Conservation (phyloP, 1,140 invertebrate genomes). For the Sycophaga agraensis region DNA sequence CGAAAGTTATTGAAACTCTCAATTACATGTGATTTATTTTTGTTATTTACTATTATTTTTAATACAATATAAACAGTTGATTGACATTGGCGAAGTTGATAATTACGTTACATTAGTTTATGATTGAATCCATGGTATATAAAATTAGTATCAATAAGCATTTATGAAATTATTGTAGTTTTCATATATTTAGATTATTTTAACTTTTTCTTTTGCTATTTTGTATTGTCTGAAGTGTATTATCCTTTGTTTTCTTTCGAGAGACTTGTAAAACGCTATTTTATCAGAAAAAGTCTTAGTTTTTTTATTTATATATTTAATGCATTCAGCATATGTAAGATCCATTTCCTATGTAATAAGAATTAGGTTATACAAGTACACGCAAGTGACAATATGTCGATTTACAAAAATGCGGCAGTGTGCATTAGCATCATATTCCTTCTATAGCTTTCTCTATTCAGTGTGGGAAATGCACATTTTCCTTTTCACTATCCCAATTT, state of each 20-base stretch:
- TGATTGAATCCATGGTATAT: background rate
- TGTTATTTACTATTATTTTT: too few relatives aligned
- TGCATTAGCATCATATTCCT: conserved; percentile 36
- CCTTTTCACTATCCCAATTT: too few relatives aligned
- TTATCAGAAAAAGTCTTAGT: conserved; percentile 1
- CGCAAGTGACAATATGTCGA: conserved; percentile 39
- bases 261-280: conserved; percentile 1
- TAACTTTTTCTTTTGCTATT: conserved; percentile 7
- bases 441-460: conserved; percentile 6
- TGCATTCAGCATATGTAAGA: conserved; percentile 8
- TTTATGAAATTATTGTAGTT: background rate
- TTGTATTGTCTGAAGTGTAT: conserved; percentile 23
- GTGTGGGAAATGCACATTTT: conserved; percentile 1
- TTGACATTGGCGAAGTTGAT: background rate
- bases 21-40: conserved; percentile 1
- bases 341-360: conserved; percentile 9
- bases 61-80: background rate
- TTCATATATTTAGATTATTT: background rate
- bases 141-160: conserved; percentile 12
- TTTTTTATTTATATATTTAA: background rate
- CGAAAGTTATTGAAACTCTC: conserved; percentile 11
- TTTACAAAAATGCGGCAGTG: conserved; percentile 49
- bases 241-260: conserved; percentile 12
- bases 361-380: conserved; percentile 36
- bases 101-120: background rate